Percentiles rank a stretch among this genome's conserved stretches.
These are phyloP conservation scores for Cynodonichthys magdalenae DNA, from an alignment of 2,797 vertebrate genomes.

Conservation along the genomic window DNA sequence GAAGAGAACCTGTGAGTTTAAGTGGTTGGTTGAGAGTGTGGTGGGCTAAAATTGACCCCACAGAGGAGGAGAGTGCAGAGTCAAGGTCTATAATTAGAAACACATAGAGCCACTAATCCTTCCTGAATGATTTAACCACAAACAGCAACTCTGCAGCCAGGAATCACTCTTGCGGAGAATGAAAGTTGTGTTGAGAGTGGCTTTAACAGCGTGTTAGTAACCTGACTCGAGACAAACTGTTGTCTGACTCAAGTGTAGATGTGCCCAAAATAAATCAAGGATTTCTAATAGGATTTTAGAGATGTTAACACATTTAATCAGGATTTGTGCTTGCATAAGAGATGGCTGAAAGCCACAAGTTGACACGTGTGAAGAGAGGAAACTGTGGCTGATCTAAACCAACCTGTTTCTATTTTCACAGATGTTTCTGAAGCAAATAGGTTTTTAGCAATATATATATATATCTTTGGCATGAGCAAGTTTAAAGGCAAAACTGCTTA, in stretches of 20 bases:
- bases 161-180: slow-evolving; percentile 30
- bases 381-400: not conserved
- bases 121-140: slow-evolving; percentile 72
- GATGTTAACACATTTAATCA: slow-evolving; percentile 22
- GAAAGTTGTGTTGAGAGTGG: slow-evolving; percentile 17
- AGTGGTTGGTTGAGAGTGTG: slow-evolving; percentile 46
- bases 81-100: slow-evolving; percentile 80
- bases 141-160: slow-evolving; percentile 66
- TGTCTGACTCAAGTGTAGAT: slow-evolving; percentile 15
- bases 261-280: slow-evolving; percentile 26
- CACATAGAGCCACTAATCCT: slow-evolving; percentile 76
- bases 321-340: slow-evolving; percentile 12
- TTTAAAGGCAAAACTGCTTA: slow-evolving; percentile 3
- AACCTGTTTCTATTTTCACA: not conserved
- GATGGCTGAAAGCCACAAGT: not conserved
- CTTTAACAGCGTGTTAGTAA: slow-evolving; percentile 25
- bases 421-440: not conserved
- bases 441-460: not conserved
- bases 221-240: slow-evolving; percentile 4
- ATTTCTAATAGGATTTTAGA: slow-evolving; percentile 32
- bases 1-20: slow-evolving; percentile 28
- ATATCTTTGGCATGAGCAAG: not conserved
- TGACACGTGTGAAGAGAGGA: not conserved
- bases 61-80: slow-evolving; percentile 56
- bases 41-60: slow-evolving; percentile 59